A percentile compares a stretch with the other conserved stretches of the same genome.
phyloP scores from a whole-genome alignment of 2,888 invertebrate species.

The Acleris literana region DNA sequence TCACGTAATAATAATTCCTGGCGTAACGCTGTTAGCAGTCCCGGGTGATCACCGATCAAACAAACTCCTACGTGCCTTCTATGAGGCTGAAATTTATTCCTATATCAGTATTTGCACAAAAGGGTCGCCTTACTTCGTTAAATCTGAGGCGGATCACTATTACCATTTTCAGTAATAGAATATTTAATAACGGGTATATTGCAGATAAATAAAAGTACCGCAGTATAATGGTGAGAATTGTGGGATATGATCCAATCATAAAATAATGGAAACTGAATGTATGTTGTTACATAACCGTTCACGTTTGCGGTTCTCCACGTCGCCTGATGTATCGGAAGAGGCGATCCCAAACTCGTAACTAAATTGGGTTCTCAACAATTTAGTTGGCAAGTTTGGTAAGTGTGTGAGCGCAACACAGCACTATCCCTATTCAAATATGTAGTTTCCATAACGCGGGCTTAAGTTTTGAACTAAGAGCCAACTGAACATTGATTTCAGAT shows the following conservation, averaged over 20 bases:
- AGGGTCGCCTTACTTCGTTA: slow-evolving; percentile 21
- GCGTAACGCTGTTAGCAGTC: slow-evolving; percentile 14
- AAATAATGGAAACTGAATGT: slow-evolving; percentile 27
- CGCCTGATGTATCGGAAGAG: slow-evolving; percentile 2
- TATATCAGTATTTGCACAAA: slow-evolving; percentile 23
- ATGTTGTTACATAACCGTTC: slow-evolving; percentile 29
- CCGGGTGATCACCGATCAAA: slow-evolving; percentile 24
- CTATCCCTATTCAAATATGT: slow-evolving; percentile 12
- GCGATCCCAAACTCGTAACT: slow-evolving; percentile 1
- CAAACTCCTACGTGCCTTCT: slow-evolving; percentile 27
- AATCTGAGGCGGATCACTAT: slow-evolving; percentile 17
- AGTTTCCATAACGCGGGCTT: neutral
- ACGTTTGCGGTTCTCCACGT: slow-evolving; percentile 24
- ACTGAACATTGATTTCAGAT: slow-evolving; percentile 9
- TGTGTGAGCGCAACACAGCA: slow-evolving; percentile 2
- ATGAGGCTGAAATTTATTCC: slow-evolving; percentile 21
- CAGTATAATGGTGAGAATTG: slow-evolving; percentile 2
- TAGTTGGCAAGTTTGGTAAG: slow-evolving; percentile 15
- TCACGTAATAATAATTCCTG: slow-evolving; percentile 11
- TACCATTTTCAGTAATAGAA: slow-evolving; percentile 18
- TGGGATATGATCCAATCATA: slow-evolving; percentile 24
- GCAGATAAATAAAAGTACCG: neutral
- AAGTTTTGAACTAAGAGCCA: slow-evolving; percentile 3
- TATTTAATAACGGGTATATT: slow-evolving; percentile 16
- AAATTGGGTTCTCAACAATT: slow-evolving; percentile 19